phyloP scores from a whole-genome alignment of 2,888 invertebrate genomes.

The Thysanoteuthis rhombus region DNA sequence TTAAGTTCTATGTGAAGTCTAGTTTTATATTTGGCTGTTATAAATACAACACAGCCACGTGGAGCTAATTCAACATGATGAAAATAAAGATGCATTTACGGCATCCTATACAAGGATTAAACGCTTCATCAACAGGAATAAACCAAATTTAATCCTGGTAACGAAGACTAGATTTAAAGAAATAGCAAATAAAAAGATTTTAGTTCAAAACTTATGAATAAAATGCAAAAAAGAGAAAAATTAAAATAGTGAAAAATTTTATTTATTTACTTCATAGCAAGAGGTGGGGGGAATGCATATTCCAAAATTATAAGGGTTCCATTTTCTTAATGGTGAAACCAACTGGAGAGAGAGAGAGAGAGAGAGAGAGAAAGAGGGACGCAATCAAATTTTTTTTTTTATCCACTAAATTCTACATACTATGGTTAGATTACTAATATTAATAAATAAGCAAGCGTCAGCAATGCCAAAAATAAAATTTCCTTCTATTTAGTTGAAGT shows the following conservation, averaged over 20 bases:
- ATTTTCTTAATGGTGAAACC: background rate
- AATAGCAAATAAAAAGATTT: background rate
- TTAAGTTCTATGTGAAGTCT: background rate
- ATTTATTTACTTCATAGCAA: background rate
- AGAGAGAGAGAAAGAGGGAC: background rate
- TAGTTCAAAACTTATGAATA: background rate
- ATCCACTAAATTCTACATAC: background rate
- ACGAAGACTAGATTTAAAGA: background rate
- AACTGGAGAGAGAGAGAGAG: background rate
- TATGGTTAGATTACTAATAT: background rate
- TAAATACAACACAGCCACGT: background rate
- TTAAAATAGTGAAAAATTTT: background rate
- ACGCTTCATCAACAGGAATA: background rate
- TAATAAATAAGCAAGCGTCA: background rate
- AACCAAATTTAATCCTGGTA: background rate
- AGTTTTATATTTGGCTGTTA: background rate
- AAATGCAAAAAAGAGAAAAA: background rate
- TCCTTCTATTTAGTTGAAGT: background rate
- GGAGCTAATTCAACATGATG: background rate
- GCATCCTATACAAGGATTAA: background rate
- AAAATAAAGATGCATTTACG: background rate
- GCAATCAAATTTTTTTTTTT: background rate
- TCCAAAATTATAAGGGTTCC: background rate
- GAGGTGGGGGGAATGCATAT: background rate
- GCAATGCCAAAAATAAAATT: background rate